Conservation (phyloP, 2,888 invertebrate species). For the Hypsopygia costalis region DNA sequence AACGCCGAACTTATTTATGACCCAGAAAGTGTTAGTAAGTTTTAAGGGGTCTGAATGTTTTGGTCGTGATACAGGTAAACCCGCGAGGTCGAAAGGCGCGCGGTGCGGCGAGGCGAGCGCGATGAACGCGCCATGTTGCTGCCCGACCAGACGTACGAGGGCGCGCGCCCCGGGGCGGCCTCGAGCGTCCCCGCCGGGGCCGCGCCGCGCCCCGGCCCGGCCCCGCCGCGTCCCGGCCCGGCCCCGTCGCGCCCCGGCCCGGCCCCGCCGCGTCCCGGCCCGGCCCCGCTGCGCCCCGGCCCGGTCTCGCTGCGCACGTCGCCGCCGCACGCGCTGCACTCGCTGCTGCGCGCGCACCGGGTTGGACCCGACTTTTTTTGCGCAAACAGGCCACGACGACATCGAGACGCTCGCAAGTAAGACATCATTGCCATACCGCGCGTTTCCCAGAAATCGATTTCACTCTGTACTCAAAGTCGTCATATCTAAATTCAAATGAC, state of each 20-base stretch:
- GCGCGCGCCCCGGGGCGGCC: constrained; percentile 14
- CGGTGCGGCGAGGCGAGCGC: constrained; percentile 19
- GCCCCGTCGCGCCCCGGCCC: no score
- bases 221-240: no score
- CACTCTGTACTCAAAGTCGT: background rate
- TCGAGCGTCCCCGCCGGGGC: no score
- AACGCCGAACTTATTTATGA: no score
- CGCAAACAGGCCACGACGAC: constrained; percentile 68
- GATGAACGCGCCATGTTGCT: constrained; percentile 83
- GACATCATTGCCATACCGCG: background rate
- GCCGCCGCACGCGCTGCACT: constrained; percentile 75
- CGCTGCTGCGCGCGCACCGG: constrained; percentile 72
- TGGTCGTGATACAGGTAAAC: background rate
- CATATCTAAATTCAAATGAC: no score
- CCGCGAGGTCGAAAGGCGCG: constrained; percentile 11
- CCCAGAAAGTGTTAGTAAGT: no score
- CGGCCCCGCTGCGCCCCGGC: no score
- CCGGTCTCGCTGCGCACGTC: constrained; percentile 38
- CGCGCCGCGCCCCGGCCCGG: constrained; percentile 13
- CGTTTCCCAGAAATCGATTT: background rate
- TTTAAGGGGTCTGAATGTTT: no score
- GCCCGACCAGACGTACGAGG: constrained; percentile 91
- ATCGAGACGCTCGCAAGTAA: constrained; percentile 14
- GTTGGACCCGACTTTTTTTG: constrained; percentile 90
- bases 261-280: no score